Evolutionary conservation across 2,797 vertebrate genomes (phyloP).

Genomic region (Craterocephalus amniculus): DNA sequence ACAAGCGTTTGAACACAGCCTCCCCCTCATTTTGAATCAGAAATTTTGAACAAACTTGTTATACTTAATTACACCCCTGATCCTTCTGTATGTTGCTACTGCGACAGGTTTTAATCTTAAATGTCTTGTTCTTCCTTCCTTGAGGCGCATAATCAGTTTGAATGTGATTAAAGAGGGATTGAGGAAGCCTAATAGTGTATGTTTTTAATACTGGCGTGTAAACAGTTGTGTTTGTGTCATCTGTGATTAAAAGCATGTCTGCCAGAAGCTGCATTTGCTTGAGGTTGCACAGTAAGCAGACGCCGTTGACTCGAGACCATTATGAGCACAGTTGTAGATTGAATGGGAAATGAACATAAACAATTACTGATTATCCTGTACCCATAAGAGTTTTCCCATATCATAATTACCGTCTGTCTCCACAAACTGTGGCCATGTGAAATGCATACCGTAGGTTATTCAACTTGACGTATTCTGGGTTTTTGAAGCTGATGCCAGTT

Average conservation of each 20-base stretch:
- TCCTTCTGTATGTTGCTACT: neutral
- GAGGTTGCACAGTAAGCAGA: conserved; percentile 24
- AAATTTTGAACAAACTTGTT: neutral
- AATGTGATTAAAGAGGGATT: conserved; percentile 36
- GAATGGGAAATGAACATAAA: conserved; percentile 4
- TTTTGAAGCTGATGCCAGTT: too few species aligned
- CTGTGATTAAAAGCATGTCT: conserved; percentile 44
- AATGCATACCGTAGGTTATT: too few species aligned
- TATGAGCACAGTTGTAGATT: neutral
- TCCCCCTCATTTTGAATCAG: conserved; percentile 3
- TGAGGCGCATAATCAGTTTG: conserved; percentile 24
- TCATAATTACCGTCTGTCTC: neutral
- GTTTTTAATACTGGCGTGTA: conserved; percentile 37
- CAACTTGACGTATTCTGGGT: too few species aligned
- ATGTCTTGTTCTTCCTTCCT: conserved; percentile 8
- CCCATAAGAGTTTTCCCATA: neutral
- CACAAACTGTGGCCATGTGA: neutral
- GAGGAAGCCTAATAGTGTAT: conserved; percentile 34
- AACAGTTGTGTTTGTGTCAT: conserved; percentile 24
- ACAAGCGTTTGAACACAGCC: neutral
- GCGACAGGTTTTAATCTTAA: conserved; percentile 13
- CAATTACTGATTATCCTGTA: neutral
- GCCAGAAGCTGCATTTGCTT: conserved; percentile 20
- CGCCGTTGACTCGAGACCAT: conserved; percentile 22
- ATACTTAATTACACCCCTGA: conserved; percentile 3